phyloP scores from a whole-genome alignment of 2,113 vertebrate species.

The Azemiops feae region DNA sequence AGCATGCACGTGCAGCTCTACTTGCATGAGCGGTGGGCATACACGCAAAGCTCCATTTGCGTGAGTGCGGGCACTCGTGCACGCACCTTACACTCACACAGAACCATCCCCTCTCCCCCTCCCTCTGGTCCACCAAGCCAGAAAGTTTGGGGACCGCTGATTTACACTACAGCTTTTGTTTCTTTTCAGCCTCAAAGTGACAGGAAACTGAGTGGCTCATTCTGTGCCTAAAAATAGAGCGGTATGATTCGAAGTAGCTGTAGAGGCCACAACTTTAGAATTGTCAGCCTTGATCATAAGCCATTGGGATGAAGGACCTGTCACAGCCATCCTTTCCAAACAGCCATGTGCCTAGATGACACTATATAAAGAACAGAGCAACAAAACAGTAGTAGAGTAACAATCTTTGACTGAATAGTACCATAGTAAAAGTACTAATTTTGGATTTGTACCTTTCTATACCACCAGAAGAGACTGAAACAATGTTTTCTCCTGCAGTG shows the following conservation, averaged over 20 bases:
- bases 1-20: not conserved
- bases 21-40: not conserved
- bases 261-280: not conserved
- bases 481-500: not conserved
- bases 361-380: not conserved
- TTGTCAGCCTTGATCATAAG: not conserved
- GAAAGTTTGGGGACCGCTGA: not conserved
- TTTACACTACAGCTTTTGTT: not conserved
- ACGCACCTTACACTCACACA: not conserved
- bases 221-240: not conserved
- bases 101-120: not conserved
- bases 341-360: not conserved
- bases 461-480: not conserved
- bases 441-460: not conserved
- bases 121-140: not conserved
- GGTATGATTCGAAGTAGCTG: not conserved
- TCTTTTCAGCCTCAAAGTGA: not conserved
- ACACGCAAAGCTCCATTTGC: not conserved
- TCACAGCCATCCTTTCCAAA: not conserved
- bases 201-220: not conserved
- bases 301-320: not conserved
- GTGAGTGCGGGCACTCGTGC: not conserved
- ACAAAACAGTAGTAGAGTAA: not conserved
- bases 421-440: not conserved
- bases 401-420: not conserved